Conservation (phyloP, 2,113 vertebrate genomes). For the Geothlypis trichas region DNA sequence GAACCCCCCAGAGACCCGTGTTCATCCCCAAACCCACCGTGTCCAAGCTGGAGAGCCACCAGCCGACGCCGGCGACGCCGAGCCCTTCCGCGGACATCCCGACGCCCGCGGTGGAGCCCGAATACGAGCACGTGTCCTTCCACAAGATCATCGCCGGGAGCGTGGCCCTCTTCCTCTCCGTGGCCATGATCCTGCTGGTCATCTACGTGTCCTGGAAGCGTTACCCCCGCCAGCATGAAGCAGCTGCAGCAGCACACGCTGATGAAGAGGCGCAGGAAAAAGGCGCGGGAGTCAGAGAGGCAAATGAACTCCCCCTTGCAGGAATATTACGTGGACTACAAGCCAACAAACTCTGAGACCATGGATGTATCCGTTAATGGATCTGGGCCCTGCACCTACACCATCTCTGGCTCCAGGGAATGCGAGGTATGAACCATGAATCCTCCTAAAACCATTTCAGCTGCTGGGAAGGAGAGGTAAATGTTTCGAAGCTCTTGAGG, state of each 20-base stretch:
- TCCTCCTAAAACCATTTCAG: conserved; percentile 94
- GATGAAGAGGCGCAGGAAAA: conserved; percentile 92
- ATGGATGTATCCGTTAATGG: conserved; percentile 98
- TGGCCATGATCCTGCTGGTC: conserved; percentile 95
- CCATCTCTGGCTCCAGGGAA: conserved; percentile 99
- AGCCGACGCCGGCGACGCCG: conserved; percentile 41
- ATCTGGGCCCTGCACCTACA: conserved; percentile 96
- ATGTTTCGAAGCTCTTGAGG: conserved; percentile 83
- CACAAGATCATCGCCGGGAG: conserved; percentile 97
- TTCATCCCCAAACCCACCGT: conserved; percentile 80
- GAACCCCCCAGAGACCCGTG: conserved; percentile 75
- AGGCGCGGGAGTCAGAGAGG: conserved; percentile 88
- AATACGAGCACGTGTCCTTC: conserved; percentile 93
- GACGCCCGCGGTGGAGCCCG: conserved; percentile 80
- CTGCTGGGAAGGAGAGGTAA: conserved; percentile 96
- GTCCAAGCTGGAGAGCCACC: conserved; percentile 74
- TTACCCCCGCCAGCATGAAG: conserved; percentile 95
- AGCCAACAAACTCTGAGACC: conserved; percentile 96
- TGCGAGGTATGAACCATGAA: conserved; percentile 98
- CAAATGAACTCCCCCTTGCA: conserved; percentile 94
- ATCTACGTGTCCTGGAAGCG: conserved; percentile 97
- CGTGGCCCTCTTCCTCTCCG: conserved; percentile 91
- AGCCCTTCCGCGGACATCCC: conserved; percentile 77
- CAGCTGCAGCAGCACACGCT: conserved; percentile 92
- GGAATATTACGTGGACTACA: conserved; percentile 99